These are phyloP conservation scores for Parapsyche elsis DNA, from an alignment of 1,140 invertebrate species.

Conservation along the genomic window DNA sequence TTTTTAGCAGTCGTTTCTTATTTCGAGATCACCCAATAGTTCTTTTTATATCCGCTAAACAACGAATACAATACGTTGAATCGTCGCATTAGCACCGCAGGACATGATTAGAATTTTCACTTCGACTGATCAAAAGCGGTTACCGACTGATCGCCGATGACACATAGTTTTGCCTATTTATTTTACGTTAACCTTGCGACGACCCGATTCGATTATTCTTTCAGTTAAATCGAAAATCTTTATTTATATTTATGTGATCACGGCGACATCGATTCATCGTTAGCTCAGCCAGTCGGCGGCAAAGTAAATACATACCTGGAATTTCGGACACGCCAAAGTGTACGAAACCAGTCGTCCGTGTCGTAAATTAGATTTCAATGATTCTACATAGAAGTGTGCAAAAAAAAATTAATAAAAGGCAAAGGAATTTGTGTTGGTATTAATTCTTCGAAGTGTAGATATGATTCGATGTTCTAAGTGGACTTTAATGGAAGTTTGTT, in stretches of 20 bases:
- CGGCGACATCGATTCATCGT: too few species aligned
- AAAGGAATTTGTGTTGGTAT: background rate
- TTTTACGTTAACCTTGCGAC: too few species aligned
- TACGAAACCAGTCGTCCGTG: background rate
- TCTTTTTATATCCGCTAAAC: background rate
- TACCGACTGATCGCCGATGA: too few species aligned
- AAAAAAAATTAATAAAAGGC: background rate
- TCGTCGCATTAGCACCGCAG: too few species aligned
- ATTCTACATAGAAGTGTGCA: constrained; percentile 2
- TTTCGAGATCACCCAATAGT: background rate
- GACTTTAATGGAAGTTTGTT: constrained; percentile 21
- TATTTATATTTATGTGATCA: too few species aligned
- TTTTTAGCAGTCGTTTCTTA: background rate
- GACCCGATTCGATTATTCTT: too few species aligned
- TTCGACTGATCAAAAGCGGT: background rate
- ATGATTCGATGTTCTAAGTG: constrained; percentile 23
- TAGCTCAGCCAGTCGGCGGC: too few species aligned
- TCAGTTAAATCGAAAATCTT: too few species aligned
- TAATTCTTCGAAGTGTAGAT: constrained; percentile 8
- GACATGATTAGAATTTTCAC: background rate
- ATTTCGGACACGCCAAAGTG: background rate
- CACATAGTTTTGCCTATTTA: too few species aligned
- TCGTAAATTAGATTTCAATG: background rate
- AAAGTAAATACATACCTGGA: too few species aligned
- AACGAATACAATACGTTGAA: background rate